These are phyloP conservation scores for Trissolcus basalis DNA, from an alignment of 1,140 invertebrate genomes.

Conservation along the genomic window DNA sequence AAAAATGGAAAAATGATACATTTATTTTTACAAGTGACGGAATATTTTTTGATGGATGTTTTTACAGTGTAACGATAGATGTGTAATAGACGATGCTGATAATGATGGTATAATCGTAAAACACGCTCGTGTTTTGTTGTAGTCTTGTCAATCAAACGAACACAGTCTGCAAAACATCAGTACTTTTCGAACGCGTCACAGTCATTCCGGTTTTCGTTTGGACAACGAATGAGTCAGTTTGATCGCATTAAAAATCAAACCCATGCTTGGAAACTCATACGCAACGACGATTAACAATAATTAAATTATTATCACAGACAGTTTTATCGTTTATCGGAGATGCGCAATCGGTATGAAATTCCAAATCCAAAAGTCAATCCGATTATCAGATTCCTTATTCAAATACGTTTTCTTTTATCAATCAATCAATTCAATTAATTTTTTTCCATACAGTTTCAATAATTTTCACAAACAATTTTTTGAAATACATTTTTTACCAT, in stretches of 20 bases:
- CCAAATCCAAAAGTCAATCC: background rate
- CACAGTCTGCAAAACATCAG: conserved; percentile 8
- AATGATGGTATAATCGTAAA: conserved; percentile 9
- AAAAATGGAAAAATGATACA: too few species aligned
- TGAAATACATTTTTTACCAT: too few species aligned
- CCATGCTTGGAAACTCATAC: too few species aligned
- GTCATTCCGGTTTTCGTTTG: conserved; percentile 16
- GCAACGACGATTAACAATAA: conserved; percentile 6
- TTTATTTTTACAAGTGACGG: too few species aligned
- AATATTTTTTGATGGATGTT: too few species aligned
- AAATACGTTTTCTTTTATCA: too few species aligned
- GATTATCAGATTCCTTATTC: too few species aligned
- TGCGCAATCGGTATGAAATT: background rate
- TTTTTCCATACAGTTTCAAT: too few species aligned
- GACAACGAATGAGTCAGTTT: conserved; percentile 5
- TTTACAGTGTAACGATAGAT: background rate
- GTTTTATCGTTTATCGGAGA: conserved; percentile 18
- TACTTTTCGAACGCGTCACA: conserved; percentile 16
- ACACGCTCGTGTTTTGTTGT: background rate
- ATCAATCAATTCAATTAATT: too few species aligned
- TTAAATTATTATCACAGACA: conserved; percentile 44
- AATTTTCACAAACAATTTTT: too few species aligned
- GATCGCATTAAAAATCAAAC: too few species aligned
- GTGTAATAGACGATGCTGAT: background rate
- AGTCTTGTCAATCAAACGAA: conserved; percentile 13